These are phyloP conservation scores for Tricholaema leucomelas DNA, from an alignment of 2,113 vertebrate genomes.

Conservation along the genomic window DNA sequence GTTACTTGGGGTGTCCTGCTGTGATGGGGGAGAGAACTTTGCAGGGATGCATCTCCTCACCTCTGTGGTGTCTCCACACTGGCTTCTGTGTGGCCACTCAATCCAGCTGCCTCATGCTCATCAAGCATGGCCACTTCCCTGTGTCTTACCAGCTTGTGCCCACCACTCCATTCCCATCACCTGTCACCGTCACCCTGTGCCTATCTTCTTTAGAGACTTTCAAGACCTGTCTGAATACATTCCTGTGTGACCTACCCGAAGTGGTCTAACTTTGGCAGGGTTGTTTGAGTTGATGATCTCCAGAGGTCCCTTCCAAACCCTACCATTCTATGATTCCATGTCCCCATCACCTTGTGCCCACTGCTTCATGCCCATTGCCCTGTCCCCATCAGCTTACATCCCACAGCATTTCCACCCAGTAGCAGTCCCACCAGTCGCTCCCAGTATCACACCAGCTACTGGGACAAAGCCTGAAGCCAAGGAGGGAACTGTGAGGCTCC, in stretches of 20 bases:
- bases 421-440: background rate
- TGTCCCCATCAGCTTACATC: background rate
- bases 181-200: background rate
- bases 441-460: background rate
- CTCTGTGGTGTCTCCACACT: rapidly evolving
- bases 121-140: background rate
- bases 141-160: background rate
- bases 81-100: background rate
- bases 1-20: background rate
- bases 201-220: background rate
- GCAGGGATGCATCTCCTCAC: background rate
- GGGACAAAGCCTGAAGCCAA: background rate
- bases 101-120: background rate
- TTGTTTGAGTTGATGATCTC: too few relatives aligned
- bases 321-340: too few relatives aligned
- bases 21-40: background rate
- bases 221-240: too few relatives aligned
- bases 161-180: background rate
- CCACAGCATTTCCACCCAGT: background rate
- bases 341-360: background rate
- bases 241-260: too few relatives aligned
- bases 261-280: too few relatives aligned
- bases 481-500: background rate
- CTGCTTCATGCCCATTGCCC: too few relatives aligned
- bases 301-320: too few relatives aligned